Percentiles rank a stretch among this genome's conserved stretches.
Evolutionary conservation across 2,888 invertebrate species (phyloP).

Genomic region (Scaptodrosophila latifasciaeformis): DNA sequence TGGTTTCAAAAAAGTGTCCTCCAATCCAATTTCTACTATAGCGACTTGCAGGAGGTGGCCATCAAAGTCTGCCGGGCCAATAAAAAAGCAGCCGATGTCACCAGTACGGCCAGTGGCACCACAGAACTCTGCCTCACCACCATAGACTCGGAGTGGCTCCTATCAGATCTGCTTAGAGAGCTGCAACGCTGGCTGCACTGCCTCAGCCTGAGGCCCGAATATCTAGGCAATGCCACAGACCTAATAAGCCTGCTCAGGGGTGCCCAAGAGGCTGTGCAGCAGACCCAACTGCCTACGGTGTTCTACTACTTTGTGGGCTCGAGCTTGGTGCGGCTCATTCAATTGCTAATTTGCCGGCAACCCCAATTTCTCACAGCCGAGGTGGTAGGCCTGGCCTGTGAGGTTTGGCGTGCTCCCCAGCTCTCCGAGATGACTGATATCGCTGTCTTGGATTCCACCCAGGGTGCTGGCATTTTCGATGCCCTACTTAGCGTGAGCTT

Average conservation of each 20-base stretch:
- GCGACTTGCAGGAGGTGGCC: constrained; percentile 55
- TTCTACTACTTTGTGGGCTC: constrained; percentile 64
- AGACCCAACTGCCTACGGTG: constrained; percentile 61
- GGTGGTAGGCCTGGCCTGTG: constrained; percentile 47
- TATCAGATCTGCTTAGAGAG: constrained; percentile 64
- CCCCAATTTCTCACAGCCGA: constrained; percentile 44
- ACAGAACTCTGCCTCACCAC: constrained; percentile 31
- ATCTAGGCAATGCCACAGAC: constrained; percentile 34
- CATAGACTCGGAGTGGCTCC: not conserved
- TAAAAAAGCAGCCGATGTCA: constrained; percentile 17
- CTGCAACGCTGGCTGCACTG: constrained; percentile 71
- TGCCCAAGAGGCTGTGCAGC: constrained; percentile 41
- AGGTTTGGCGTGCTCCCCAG: constrained; percentile 38
- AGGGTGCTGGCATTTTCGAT: constrained; percentile 42
- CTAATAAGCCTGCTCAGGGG: constrained; percentile 44
- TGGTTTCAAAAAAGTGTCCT: constrained; percentile 78
- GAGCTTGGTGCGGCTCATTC: constrained; percentile 61
- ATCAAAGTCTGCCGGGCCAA: constrained; percentile 58
- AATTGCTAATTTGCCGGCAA: constrained; percentile 65
- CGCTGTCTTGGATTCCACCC: not conserved
- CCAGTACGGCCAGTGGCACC: constrained; percentile 14
- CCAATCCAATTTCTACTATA: constrained; percentile 53
- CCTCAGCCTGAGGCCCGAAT: constrained; percentile 55
- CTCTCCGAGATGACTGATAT: not conserved
- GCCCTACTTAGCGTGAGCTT: constrained; percentile 58